Conservation (phyloP, 2,888 invertebrate genomes). For the Gymnocheta viridis region DNA sequence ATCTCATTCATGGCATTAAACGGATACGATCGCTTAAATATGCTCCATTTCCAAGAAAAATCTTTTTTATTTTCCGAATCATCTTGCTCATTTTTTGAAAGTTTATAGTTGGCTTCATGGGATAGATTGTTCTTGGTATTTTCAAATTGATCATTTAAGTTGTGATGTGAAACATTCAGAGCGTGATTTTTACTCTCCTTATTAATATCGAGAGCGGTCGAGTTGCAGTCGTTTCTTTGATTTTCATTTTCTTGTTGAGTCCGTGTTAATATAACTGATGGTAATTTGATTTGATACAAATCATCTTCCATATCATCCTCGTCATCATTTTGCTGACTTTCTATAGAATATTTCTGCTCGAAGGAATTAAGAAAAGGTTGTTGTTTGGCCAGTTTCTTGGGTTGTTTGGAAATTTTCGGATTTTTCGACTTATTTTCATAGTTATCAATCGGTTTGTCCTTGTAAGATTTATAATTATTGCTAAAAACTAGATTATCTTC, state of each 20-base stretch:
- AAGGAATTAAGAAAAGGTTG: background rate
- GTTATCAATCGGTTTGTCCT: background rate
- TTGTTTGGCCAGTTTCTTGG: background rate
- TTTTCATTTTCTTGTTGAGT: background rate
- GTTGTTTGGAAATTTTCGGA: background rate
- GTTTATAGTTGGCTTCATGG: conserved; percentile 81
- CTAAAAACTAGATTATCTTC: background rate
- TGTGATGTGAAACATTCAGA: background rate
- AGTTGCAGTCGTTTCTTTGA: background rate
- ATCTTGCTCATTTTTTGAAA: conserved; percentile 81
- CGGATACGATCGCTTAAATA: conserved; percentile 69
- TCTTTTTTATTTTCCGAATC: conserved; percentile 72
- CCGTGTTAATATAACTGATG: background rate
- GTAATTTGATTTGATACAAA: background rate
- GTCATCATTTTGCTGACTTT: background rate
- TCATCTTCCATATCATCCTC: background rate
- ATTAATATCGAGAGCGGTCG: background rate
- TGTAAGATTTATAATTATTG: background rate
- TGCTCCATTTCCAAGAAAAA: conserved; percentile 17
- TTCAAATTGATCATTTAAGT: conserved; percentile 73
- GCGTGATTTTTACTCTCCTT: background rate
- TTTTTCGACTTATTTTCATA: background rate
- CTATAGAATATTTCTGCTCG: background rate
- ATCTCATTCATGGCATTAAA: conserved; percentile 78
- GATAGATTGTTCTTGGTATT: conserved; percentile 77